Evolutionary conservation across 92 coral and sea anemone genomes (phyloP).

Genomic region (Bergia sp.): DNA sequence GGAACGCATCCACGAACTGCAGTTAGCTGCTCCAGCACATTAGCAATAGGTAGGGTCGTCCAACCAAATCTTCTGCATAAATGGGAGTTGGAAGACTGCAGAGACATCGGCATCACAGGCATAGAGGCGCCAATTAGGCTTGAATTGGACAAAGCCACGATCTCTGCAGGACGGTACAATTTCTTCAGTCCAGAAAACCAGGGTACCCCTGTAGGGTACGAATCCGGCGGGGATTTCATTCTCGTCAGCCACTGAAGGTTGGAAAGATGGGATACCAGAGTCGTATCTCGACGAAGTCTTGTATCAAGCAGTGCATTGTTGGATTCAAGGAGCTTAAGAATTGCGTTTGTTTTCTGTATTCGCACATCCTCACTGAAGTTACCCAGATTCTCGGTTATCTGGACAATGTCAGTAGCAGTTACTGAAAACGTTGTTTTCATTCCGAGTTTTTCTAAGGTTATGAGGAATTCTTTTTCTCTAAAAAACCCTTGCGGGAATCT

Average conservation of each 20-base stretch:
- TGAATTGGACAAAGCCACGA: slow-evolving; percentile 27
- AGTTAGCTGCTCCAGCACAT: slow-evolving; percentile 60
- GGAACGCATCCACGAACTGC: slow-evolving; percentile 1
- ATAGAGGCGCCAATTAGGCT: slow-evolving; percentile 49
- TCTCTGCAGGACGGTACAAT: slow-evolving; percentile 34
- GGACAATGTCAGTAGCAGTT: slow-evolving; percentile 36
- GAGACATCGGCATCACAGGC: slow-evolving; percentile 34
- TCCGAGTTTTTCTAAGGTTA: slow-evolving; percentile 27
- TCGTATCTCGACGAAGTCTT: neutral
- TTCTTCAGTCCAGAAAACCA: slow-evolving; percentile 29
- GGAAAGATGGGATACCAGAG: slow-evolving; percentile 6
- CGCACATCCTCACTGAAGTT: neutral
- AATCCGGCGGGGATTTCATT: slow-evolving; percentile 5
- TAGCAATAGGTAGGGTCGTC: slow-evolving; percentile 53
- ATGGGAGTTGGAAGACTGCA: neutral
- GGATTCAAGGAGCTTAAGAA: slow-evolving; percentile 32
- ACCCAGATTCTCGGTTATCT: slow-evolving; percentile 11
- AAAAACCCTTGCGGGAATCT: slow-evolving; percentile 46
- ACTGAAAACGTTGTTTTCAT: slow-evolving; percentile 30
- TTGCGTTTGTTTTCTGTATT: slow-evolving; percentile 32
- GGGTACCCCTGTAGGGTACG: slow-evolving; percentile 40
- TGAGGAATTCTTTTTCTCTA: neutral
- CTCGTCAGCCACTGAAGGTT: slow-evolving; percentile 48
- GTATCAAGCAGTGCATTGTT: slow-evolving; percentile 1
- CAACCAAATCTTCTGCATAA: slow-evolving; percentile 65